Conservation (phyloP, 2,797 vertebrate species). For the Orientallactaga sibirica region DNA sequence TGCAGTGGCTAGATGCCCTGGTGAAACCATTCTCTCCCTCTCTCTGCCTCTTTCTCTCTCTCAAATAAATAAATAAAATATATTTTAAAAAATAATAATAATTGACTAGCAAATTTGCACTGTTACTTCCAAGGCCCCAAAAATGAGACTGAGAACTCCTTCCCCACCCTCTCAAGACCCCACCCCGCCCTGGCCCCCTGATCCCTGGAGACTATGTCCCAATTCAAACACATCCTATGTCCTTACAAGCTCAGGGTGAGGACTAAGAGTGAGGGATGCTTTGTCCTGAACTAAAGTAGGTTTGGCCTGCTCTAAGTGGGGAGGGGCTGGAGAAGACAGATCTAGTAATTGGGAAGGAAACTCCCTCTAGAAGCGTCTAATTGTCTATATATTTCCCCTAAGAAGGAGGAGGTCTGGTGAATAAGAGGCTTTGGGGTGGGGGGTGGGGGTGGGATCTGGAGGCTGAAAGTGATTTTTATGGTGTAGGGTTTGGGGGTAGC, state of each 20-base stretch:
- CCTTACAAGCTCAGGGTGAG: neutral
- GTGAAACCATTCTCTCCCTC: no score
- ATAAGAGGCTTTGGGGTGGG: slow-evolving; percentile 13
- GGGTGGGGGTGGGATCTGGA: neutral
- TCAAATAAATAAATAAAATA: no score
- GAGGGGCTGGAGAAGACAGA: slow-evolving; percentile 7
- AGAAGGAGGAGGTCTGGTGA: slow-evolving; percentile 44
- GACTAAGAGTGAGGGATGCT: neutral
- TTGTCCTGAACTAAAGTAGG: neutral
- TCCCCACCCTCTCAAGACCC: slow-evolving; percentile 28
- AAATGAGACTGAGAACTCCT: slow-evolving; percentile 37
- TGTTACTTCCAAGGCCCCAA: slow-evolving; percentile 58
- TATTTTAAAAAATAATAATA: no score
- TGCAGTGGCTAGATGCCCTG: no score
- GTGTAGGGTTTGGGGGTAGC: slow-evolving; percentile 15
- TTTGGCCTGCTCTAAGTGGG: neutral
- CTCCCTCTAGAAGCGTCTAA: slow-evolving; percentile 1
- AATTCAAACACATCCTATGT: slow-evolving; percentile 17
- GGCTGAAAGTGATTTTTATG: slow-evolving; percentile 41
- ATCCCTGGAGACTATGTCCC: neutral
- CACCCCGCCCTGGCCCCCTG: neutral
- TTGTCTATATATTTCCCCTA: slow-evolving; percentile 35
- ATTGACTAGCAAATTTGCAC: slow-evolving; percentile 26
- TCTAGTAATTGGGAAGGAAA: neutral
- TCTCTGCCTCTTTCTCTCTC: no score